Conservation (phyloP, 2,113 vertebrate genomes). For the Mormyrus lacerda region DNA sequence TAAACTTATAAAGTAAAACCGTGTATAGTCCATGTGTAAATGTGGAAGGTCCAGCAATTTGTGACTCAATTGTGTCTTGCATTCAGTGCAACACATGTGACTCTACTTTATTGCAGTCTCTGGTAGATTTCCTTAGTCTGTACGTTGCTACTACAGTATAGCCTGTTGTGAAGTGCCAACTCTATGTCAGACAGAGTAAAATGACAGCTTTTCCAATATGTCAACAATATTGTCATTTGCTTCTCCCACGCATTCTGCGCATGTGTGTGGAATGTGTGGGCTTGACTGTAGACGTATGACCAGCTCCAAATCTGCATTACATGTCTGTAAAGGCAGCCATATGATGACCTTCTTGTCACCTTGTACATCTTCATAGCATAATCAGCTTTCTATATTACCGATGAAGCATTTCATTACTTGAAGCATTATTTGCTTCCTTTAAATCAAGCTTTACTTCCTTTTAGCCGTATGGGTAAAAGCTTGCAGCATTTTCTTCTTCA, state of each 20-base stretch:
- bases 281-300: neutral
- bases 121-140: neutral
- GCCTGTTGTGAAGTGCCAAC: neutral
- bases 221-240: neutral
- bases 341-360: neutral
- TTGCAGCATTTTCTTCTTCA: neutral
- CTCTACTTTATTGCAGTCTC: neutral
- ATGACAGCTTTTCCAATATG: neutral
- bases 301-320: neutral
- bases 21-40: neutral
- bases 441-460: neutral
- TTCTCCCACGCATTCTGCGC: neutral
- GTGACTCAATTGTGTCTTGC: neutral
- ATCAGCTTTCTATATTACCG: neutral
- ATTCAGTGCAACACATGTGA: neutral
- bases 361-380: neutral
- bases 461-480: neutral
- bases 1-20: neutral
- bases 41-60: neutral
- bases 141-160: neutral
- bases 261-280: neutral
- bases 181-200: neutral
- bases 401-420: neutral
- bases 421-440: neutral
- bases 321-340: neutral